Base-by-base conservation (phyloP, 1,140 invertebrate species). In the Platyura marginata region DNA sequence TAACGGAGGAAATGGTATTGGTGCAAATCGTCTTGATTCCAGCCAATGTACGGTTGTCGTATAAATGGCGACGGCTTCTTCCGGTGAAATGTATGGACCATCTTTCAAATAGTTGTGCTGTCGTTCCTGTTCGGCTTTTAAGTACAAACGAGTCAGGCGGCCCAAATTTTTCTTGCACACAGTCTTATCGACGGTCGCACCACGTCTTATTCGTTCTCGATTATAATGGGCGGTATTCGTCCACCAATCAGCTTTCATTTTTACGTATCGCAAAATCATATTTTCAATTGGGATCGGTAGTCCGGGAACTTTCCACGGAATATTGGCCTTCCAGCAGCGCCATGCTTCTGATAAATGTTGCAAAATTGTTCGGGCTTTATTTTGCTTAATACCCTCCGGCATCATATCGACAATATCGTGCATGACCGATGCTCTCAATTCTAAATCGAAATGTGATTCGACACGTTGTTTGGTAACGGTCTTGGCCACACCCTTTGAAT, bases 231-330 rank as follows among this genome's bases (percentile, higher is more conserved):
- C 95, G 1, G 96, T 99, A 63, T 98, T 99, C 0, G 96, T 99
- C 96, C 96, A 99, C 96, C 96, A 99, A 64, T 99, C 96, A 1
- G 96, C 95, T 62, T 99, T 99, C 79, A 98, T 98, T 63, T 99
- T 99, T 0, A 99, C 95, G 63, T 98, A 99, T 34, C 96, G 75
- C 16, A 99, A 72, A 51, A 99, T 99, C 95, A 99, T 99, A 63
- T 98, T 99, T 66, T 99, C 96, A 53, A 99, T 98, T 0, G 96
- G 96, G 37, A 90, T 98, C 0, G 96, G 96, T 8, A 99, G 65
- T 3, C 95, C 95, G 9, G 96, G 96, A 2, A 98, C 90, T 71
- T 99, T 99, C 96, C 96, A 99, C 0, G 96, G 96, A 56, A 98
- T 99, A 64, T 99, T 99, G 0, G 96, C 96, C 59, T 99, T 99